Evolutionary conservation across 2,113 vertebrate species (phyloP), one percentile per base, ranked within the genome.

Genomic region (Phycodurus eques): DNA sequence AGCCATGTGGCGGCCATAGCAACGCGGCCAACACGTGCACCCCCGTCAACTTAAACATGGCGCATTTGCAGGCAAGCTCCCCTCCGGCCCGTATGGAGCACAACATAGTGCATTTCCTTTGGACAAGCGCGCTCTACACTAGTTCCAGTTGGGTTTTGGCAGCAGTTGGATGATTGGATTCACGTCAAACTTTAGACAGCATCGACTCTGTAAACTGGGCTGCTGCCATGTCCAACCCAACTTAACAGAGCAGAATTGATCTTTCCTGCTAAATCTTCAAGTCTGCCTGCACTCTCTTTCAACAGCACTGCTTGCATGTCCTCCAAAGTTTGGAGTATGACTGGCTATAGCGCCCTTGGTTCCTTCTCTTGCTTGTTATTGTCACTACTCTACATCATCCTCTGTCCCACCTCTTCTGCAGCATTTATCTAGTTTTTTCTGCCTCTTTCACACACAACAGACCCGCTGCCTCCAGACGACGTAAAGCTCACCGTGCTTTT

Each of bases 401-500:
- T 68, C 56, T 68, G 47, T 62, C 27, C 62, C n/a, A 17, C 14
- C 71, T 47, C 65, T 39, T 68, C 0, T 19, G 22, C 65, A 77
- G 19, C 13, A 66, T 71, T 74, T 15, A 56, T 63, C 64, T 69
- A 60, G 12, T 46, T 62, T 39, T 6, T 66, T 78, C 65, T 57
- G 39, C 80, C 33, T 80, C 81, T 13, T 88, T 84, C n/a, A 43
- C 86, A 87, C 71, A 82, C 80, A 83, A 85, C 79, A 92, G 93
- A 91, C 87, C 90, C 85, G 77, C 92, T 84, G 84, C 85, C 87
- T 91, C 91, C 92, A 93, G 89, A 83, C 88, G 93, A 85, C 86
- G 90, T 92, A 95, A 92, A 91, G 91, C 85, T 89, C 91, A 72
- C 87, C 93, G 84, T 84, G 85, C 92, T 92, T 93, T 95, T 89